Conservation (phyloP, 2,888 invertebrate genomes). For the Eretmocerus hayati region DNA sequence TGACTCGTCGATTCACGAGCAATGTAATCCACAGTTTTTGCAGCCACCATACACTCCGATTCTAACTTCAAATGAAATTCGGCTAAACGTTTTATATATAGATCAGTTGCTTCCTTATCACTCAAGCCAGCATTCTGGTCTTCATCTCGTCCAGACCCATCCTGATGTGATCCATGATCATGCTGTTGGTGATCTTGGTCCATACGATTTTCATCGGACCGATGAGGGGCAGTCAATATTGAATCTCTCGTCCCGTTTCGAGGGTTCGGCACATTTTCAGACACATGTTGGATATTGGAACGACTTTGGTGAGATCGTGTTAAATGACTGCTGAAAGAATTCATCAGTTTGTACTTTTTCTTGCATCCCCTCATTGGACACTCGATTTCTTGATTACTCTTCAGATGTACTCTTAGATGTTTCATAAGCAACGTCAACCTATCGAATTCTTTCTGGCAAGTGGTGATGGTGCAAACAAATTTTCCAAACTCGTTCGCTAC, state of each 20-base stretch:
- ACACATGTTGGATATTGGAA: background rate
- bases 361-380: conserved; percentile 15
- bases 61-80: conserved; percentile 26
- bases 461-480: conserved; percentile 5
- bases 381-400: conserved; percentile 5
- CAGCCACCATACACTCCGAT: conserved; percentile 22
- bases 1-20: conserved; percentile 17
- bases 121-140: background rate
- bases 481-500: background rate
- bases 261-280: too few species aligned
- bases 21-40: conserved; percentile 23
- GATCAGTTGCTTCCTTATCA: background rate
- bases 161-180: background rate
- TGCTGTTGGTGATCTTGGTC: background rate
- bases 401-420: conserved; percentile 21
- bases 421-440: conserved; percentile 6
- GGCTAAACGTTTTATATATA: conserved; percentile 10
- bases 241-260: too few species aligned
- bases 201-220: background rate
- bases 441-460: conserved; percentile 12
- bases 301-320: conserved; percentile 14
- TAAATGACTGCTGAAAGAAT: conserved; percentile 22
- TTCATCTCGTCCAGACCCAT: background rate
- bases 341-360: conserved; percentile 14
- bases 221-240: too few species aligned